Conservation (phyloP, 1,140 invertebrate genomes). For the Aphelinus certus region DNA sequence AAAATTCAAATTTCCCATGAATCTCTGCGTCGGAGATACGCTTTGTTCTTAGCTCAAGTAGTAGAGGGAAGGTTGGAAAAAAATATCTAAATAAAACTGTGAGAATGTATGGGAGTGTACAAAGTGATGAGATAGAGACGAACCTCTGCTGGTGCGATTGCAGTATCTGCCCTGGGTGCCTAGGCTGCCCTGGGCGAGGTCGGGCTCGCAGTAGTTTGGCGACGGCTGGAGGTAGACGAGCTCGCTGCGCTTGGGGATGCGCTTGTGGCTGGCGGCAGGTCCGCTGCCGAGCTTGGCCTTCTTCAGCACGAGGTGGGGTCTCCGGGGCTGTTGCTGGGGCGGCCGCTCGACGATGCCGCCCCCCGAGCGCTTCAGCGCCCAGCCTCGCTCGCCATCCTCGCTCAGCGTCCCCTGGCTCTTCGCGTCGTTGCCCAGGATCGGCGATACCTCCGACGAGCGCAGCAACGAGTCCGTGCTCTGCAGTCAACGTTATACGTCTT, state of each 20-base stretch:
- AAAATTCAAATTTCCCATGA: no score
- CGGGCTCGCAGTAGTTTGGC: conserved; percentile 91
- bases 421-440: conserved; percentile 60
- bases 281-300: conserved; percentile 58
- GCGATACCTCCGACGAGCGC: conserved; percentile 55
- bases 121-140: no score
- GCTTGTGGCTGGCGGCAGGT: conserved; percentile 52
- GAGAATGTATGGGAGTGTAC: no score
- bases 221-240: conserved; percentile 89
- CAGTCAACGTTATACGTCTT: neutral
- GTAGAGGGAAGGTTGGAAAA: no score
- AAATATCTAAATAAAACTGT: no score
- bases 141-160: conserved; percentile 83
- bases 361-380: conserved; percentile 45
- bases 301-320: conserved; percentile 64
- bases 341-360: neutral
- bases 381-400: conserved; percentile 46
- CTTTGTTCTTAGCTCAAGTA: no score
- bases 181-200: conserved; percentile 78
- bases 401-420: conserved; percentile 53
- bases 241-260: conserved; percentile 79
- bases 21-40: no score
- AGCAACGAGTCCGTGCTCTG: conserved; percentile 55
- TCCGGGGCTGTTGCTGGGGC: conserved; percentile 46
- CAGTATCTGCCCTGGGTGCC: conserved; percentile 88